Evolutionary conservation across 2,113 vertebrate genomes (phyloP), one percentile per base, ranked within the genome.

Genomic region (Pachypanchax playfairii): DNA sequence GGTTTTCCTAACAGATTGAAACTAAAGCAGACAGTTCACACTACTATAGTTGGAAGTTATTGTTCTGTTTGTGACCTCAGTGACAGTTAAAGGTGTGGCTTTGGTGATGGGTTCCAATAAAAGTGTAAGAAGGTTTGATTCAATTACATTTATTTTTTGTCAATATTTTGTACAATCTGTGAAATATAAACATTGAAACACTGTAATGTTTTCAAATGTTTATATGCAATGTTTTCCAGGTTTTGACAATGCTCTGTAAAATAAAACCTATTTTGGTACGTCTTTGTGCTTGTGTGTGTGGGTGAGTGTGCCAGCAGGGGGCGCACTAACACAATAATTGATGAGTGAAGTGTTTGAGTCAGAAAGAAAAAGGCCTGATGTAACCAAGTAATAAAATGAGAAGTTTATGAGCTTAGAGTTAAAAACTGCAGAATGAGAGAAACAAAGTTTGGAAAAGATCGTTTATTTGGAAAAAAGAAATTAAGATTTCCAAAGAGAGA

Each of bases 211-310:
- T 87, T 86, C 74, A 88, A 88, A 88, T 64, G 80, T 91, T 93
- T 88, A 90, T 91, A 92, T 92, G 91, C 87, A 92, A 77, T 79
- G 82, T 88, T 87, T 89, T 83, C 77, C 75, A 66, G 39, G 78
- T 91, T 92, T 92, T 87, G 85, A 89, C 85, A 89, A 87, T 87
- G 85, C 86, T 91, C 72, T 83, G 80, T 88, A 75, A 89, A 92
- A 91, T 91, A 90, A 93, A 92, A 75, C 76, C 79, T 91, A 92
- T 93, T 92, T 92, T 92, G 87, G 87, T 92, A 93, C 79, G 74
- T 82, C 54, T 81, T 33, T 51, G n/a, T 48, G 36, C 67, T 24
- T 78, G 44, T 57, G 48, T 12, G 33, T 44, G 42, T 31, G n/a
- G 20, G 48, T 68, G 22, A 71, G 50, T 55, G 13, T 12, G 13